Percentiles rank a stretch among this genome's conserved stretches.
These are phyloP conservation scores for Hyles vespertilio DNA, from an alignment of 1,140 invertebrate genomes.

Conservation along the genomic window DNA sequence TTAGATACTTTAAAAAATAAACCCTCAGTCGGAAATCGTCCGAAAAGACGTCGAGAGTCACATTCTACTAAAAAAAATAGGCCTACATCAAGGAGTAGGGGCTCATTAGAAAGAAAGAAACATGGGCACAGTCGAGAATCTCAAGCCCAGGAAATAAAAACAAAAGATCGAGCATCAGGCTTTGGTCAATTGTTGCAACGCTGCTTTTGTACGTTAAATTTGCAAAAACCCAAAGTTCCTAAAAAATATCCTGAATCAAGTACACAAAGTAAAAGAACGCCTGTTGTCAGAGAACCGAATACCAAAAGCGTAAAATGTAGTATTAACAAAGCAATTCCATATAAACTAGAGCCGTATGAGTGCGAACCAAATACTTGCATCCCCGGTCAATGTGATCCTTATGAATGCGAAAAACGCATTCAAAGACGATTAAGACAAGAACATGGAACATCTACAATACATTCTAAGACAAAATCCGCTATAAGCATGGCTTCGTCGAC, in stretches of 20 bases:
- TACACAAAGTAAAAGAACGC: not conserved
- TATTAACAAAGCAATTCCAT: not conserved
- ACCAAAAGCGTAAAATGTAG: not conserved
- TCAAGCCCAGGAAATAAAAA: not conserved
- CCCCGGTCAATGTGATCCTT: conserved; percentile 8
- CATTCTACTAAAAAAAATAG: not conserved
- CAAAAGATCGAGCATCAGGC: conserved; percentile 1
- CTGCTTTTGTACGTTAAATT: conserved; percentile 22
- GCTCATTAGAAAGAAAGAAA: not conserved
- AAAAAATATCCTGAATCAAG: not conserved
- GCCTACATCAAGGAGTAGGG: conserved; percentile 5
- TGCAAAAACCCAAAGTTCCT: conserved; percentile 11
- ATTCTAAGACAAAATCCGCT: not conserved
- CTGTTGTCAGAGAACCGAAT: not conserved
- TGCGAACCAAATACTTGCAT: conserved; percentile 6
- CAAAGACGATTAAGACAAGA: conserved; percentile 7
- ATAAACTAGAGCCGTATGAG: conserved; percentile 2
- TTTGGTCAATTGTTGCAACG: conserved; percentile 12
- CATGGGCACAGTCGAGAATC: not conserved
- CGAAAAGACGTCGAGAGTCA: not conserved
- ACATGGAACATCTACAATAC: not conserved
- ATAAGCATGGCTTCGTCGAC: not conserved
- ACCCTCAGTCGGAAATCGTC: conserved; percentile 3
- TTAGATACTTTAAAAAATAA: conserved; percentile 1
- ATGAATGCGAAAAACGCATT: conserved; percentile 4